Evolutionary conservation across 2,113 vertebrate species (phyloP).

Genomic region (Nanorana parkeri): DNA sequence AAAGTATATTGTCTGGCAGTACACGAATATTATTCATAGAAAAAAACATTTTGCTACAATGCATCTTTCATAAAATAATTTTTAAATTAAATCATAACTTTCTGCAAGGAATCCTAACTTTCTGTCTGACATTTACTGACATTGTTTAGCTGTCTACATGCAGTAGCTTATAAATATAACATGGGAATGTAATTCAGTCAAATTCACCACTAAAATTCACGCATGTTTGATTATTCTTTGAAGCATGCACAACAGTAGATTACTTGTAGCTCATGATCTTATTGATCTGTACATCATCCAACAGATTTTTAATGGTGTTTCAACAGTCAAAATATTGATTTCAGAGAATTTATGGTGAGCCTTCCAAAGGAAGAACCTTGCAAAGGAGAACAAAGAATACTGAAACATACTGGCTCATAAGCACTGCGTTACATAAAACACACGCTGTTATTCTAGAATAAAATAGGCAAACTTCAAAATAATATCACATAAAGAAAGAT

Average conservation of each 20-base stretch:
- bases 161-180: not conserved
- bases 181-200: not conserved
- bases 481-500: no score
- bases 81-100: no score
- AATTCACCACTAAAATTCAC: constrained; percentile 15
- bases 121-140: no score
- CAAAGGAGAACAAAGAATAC: not conserved
- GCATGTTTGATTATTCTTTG: not conserved
- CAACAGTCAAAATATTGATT: constrained; percentile 19
- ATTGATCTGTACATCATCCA: constrained; percentile 18
- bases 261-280: constrained; percentile 5
- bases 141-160: not conserved
- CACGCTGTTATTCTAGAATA: no score
- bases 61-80: no score
- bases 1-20: no score
- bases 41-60: no score
- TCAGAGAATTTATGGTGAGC: not conserved
- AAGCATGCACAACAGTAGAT: constrained; percentile 7
- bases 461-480: no score
- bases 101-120: no score
- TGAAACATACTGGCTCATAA: no score
- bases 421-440: no score
- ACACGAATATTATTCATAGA: no score
- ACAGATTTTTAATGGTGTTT: constrained; percentile 23
- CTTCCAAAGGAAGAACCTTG: not conserved